Evolutionary conservation across 2,888 invertebrate species (phyloP), one percentile per base, ranked within the genome.

Genomic region (Acanthosepion esculentum): DNA sequence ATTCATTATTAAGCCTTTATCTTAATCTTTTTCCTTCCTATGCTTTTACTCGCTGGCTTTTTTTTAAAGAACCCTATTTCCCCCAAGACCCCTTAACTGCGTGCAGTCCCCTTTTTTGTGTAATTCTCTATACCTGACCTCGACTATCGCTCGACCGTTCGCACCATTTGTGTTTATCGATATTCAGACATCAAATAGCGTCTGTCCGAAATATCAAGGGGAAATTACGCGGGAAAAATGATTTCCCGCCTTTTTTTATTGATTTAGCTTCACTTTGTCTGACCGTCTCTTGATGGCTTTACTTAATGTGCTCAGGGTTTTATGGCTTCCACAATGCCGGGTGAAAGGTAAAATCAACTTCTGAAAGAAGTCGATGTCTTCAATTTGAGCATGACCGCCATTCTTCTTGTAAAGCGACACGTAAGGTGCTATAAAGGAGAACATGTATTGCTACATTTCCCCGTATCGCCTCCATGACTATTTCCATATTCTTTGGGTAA

Each of bases 191-290:
- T 78, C 78, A 78, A 78, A n/a, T 78, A 78, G 12, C 78, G 78
- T 29, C 78, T 78, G 78, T 78, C 78, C n/a, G 29, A 78, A 78
- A 78, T 78, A 78, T 78, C 78, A 78, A 78, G 78, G 78, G 29
- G 12, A 78, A 64, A 29, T 64, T 78, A 78, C 78, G 78, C 78
- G 78, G 10, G 12, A 78, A 78, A 29, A 78, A 78, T 78, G n/a
- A 78, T n/a, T 78, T 29, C n/a, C 78, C 78, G n/a, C n/a, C 78
- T 78, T 78, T 78, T 78, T 64, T n/a, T 78, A 78, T 78, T 78
- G 78, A 78, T 78, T 78, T 10, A 29, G 78, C n/a, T n/a, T 78
- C 78, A 78, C 78, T 78, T 78, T 78, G 78, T 78, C 78, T 78
- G 78, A n/a, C 78, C 64, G 78, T 7, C 29, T 78, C n/a, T 78